A percentile compares a stretch with the other conserved stretches of the same genome.
These are phyloP conservation scores for Cotesia glomerata DNA, from an alignment of 1,140 invertebrate genomes.

Conservation along the genomic window DNA sequence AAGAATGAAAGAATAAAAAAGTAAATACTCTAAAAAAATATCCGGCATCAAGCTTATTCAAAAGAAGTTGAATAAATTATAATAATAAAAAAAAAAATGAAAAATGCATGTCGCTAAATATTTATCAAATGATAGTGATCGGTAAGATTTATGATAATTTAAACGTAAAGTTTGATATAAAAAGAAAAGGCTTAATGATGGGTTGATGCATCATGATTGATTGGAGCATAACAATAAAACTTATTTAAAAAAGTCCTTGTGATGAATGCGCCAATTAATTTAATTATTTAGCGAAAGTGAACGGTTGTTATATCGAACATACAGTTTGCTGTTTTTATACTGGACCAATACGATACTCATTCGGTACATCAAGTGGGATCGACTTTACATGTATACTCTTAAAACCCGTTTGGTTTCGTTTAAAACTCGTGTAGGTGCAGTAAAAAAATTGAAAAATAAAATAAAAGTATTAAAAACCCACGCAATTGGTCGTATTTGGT, in stretches of 20 bases:
- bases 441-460: neutral
- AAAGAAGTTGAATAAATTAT: neutral
- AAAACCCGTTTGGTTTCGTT: conserved; percentile 10
- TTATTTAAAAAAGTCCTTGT: neutral
- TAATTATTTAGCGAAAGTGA: neutral
- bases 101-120: neutral
- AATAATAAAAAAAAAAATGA: neutral
- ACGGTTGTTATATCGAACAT: neutral
- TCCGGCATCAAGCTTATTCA: neutral
- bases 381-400: neutral
- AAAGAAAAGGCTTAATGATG: too few relatives aligned
- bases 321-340: neutral
- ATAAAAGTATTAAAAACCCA: conserved; percentile 8
- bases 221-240: too few relatives aligned
- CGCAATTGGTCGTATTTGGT: conserved; percentile 14
- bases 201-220: too few relatives aligned
- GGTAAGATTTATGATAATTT: too few relatives aligned
- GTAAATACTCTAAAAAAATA: neutral
- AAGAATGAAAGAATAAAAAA: neutral
- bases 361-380: conserved; percentile 10
- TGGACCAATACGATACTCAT: conserved; percentile 1
- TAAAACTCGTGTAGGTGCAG: conserved; percentile 9
- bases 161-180: too few relatives aligned
- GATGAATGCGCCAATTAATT: neutral
- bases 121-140: neutral